Evolutionary conservation across 2,888 invertebrate genomes (phyloP), one percentile per base, ranked within the genome.

Genomic region (Noctua janthina): DNA sequence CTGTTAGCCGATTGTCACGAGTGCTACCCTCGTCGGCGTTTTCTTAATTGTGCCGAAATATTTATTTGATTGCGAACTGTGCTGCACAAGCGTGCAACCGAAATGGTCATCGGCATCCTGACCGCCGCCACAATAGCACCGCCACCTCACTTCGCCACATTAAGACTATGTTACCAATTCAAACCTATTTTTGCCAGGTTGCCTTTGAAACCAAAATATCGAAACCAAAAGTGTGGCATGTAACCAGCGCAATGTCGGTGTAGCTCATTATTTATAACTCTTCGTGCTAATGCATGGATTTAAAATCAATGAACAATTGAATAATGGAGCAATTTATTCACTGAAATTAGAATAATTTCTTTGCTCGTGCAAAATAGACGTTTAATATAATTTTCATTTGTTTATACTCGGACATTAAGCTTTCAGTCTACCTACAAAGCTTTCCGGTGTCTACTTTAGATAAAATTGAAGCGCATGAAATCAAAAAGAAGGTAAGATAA

Each of bases 21-120:
- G 96, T 94, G 96, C 96, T 96, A 96, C 96, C 95, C 96, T 95
- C 95, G 95, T 93, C 95, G 95, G 95, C 95, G 95, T 96, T 96
- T 96, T 97, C 96, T 97, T 97, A 97, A 97, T 97, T 97, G 97
- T 97, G 96, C 96, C 97, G 96, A 97, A 97, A 96, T 97, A 97
- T 97, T 97, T 97, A 97, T 97, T 97, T 97, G 97, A 97, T 97
- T 96, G 96, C 96, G 91, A 95, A 95, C 93, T 94, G 94, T 95
- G 96, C 95, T 95, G 94, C 96, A 94, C 94, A 94, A 94, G 93
- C 94, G 94, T 94, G 95, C 95, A 95, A 95, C 96, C 94, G 96
- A 96, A 96, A 96, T 96, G 96, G 96, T 96, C 96, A 96, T 96
- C 95, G 96, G 96, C 94, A 96, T 96, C 94, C 93, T 93, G 90